Conservation (phyloP, 1,140 invertebrate species). For the Monochamus saltuarius region DNA sequence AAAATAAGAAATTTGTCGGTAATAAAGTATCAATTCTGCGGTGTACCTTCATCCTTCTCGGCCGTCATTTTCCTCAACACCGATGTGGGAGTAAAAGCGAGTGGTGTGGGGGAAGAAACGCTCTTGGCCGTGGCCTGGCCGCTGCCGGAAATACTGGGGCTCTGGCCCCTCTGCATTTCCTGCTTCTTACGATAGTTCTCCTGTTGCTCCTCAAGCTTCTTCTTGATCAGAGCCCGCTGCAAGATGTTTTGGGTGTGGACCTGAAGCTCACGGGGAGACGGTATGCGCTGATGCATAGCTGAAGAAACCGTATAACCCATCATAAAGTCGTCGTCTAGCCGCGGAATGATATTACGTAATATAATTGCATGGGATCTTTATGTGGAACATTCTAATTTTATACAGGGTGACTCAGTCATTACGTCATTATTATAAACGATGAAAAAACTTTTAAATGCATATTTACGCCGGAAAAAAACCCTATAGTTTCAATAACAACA, state of each 20-base stretch:
- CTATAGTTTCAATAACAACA: no score
- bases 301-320: constrained; percentile 28
- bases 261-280: constrained; percentile 79
- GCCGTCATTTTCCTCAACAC: constrained; percentile 89
- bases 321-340: constrained; percentile 1
- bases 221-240: constrained; percentile 80
- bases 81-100: constrained; percentile 88
- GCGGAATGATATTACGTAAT: not conserved
- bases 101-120: constrained; percentile 61
- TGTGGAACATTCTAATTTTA: no score
- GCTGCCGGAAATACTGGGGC: constrained; percentile 29
- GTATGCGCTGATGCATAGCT: constrained; percentile 70
- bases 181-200: constrained; percentile 79
- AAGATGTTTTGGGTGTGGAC: constrained; percentile 80
- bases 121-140: constrained; percentile 46
- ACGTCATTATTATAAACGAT: no score
- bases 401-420: no score
- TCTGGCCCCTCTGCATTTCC: constrained; percentile 60
- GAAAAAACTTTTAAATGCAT: no score
- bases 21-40: no score
- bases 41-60: constrained; percentile 68
- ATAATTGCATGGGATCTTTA: no score
- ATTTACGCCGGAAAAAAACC: no score
- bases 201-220: constrained; percentile 81
- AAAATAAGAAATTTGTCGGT: no score